Base-by-base conservation (phyloP, 2,113 vertebrate genomes). In the Callospermophilus lateralis region DNA sequence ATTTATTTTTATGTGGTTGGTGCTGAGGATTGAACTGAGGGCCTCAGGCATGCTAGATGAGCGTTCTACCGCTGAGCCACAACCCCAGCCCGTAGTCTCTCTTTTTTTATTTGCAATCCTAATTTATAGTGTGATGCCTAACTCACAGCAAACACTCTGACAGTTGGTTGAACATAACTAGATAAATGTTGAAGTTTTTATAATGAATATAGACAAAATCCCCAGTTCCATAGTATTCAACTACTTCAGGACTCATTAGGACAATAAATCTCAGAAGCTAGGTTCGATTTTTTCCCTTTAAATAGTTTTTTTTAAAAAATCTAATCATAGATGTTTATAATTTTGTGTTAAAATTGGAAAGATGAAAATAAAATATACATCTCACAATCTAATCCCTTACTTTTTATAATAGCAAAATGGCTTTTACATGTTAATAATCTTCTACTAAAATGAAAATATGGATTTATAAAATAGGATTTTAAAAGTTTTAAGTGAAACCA, bases 261-360 rank as follows among this genome's bases (percentile, higher is more conserved):
- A 87, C 13, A 89, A 77, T 0, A 84, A 42, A 17, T 48, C 67
- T 92, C 26, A 83, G 6, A 94, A 81, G 0, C 48, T 63, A 77
- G 8, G 3, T 63, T 84, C 67, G 84, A 37, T 16, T 53, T 93
- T 93, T 85, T 88, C 0, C 63, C 92, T 48, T 79, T 89, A 74
- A 96, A 84, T 84, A 53, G n/a, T n/a, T n/a, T 80, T 83, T 96
- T 96, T 28, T 45, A 86, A 94, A 89, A 65, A 3, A 39, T 77
- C 76, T 93, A 87, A 37, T 74, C 73, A 72, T 0, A 63, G 1
- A 88, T 85, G 67, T 65, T 28, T 39, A 74, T 85, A 34, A 92
- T 90, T 89, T 96, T 8, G 84, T 79, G 94, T 96, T 26, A 74
- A 90, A 93, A 72, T 79, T 87, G 51, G 26, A 65, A 94, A 86